A percentile compares a stretch with the other conserved stretches of the same genome.
phyloP scores from a whole-genome alignment of 1,140 invertebrate genomes.

The Drosophila ercepeae region DNA sequence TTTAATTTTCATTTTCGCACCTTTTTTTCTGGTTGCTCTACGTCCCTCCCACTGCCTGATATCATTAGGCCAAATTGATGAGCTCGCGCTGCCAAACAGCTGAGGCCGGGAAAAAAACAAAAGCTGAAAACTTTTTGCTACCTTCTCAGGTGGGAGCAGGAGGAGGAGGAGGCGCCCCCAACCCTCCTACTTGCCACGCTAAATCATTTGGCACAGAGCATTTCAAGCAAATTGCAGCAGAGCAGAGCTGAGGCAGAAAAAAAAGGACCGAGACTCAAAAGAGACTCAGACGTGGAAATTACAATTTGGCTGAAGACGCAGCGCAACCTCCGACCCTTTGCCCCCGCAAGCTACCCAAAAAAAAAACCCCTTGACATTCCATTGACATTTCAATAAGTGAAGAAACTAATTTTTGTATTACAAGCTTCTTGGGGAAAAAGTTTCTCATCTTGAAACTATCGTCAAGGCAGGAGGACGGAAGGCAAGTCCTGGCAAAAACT shows the following conservation, averaged over 20 bases:
- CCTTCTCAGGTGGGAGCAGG: conserved; percentile 1
- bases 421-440: conserved; percentile 55
- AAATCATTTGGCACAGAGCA: conserved; percentile 79
- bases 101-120: conserved; percentile 73
- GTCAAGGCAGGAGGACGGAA: conserved; percentile 1
- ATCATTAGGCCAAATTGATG: conserved; percentile 79
- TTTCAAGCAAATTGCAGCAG: conserved; percentile 78
- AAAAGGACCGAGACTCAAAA: conserved; percentile 9
- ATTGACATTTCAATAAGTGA: conserved; percentile 82
- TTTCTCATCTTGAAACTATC: conserved; percentile 54
- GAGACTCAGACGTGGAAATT: conserved; percentile 68
- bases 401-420: conserved; percentile 79
- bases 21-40: conserved; percentile 47
- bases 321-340: not conserved
- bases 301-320: conserved; percentile 67
- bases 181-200: conserved; percentile 48
- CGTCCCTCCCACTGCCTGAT: conserved; percentile 43
- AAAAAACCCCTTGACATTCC: conserved; percentile 52
- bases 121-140: conserved; percentile 56
- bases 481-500: conserved; percentile 45
- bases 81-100: conserved; percentile 68
- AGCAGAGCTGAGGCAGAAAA: conserved; percentile 8
- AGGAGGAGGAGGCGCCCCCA: not conserved
- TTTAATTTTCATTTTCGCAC: conserved; percentile 80
- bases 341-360: not conserved